These are phyloP conservation scores for Acanthiza pusilla DNA, from an alignment of 2,797 vertebrate species.

Conservation along the genomic window DNA sequence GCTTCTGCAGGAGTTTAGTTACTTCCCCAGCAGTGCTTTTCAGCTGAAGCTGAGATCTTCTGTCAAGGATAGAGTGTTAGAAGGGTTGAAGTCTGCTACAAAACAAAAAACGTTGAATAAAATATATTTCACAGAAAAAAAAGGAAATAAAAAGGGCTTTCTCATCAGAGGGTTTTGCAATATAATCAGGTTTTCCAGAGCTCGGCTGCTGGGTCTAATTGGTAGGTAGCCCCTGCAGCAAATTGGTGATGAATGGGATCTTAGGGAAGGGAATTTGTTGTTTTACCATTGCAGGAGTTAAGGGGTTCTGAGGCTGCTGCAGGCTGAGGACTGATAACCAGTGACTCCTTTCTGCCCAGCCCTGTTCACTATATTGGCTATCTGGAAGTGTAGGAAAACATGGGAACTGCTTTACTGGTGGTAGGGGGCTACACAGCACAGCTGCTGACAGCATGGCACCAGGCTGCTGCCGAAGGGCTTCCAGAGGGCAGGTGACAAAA, in stretches of 20 bases:
- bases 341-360: not conserved
- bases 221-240: not conserved
- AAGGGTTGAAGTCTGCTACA: not conserved
- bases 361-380: not conserved
- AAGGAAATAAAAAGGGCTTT: not conserved
- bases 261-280: not conserved
- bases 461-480: not conserved
- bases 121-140: not conserved
- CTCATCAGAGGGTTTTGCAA: not conserved
- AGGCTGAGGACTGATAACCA: not conserved
- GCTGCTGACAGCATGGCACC: not conserved
- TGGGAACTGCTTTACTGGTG: not conserved
- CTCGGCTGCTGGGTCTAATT: not conserved
- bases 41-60: not conserved
- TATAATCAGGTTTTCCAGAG: not conserved
- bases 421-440: not conserved
- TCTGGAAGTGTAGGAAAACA: not conserved
- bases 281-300: not conserved
- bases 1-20: not conserved
- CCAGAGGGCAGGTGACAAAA: not conserved
- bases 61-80: not conserved
- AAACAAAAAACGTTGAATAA: not conserved
- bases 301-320: accelerated
- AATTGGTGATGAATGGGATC: not conserved
- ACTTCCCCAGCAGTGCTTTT: not conserved